Base-by-base conservation (phyloP, 2,888 invertebrate genomes). In the Agrilus biguttatus region DNA sequence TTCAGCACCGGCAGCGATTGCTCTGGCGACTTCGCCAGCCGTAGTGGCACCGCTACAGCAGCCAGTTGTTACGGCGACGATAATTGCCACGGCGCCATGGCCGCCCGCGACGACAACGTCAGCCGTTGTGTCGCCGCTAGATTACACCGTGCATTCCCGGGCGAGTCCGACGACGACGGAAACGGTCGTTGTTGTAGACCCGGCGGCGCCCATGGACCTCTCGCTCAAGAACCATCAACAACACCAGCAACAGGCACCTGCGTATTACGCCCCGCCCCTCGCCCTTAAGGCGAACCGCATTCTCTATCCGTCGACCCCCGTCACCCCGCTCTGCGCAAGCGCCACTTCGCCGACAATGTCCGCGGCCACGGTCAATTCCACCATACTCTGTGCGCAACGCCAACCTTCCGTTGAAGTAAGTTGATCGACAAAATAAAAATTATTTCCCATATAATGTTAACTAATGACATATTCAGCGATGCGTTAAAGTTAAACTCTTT, bases 181-280 rank as follows among this genome's bases (percentile, higher is more conserved):
- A 43, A 53, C 59, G 45, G 50, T 57, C 51, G 52, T 53, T 45
- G 55, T 46, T 43, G 37, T 41, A n/a, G 56, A 59, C 52, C 53
- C 56, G 39, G 49, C 50, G 35, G 43, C 52, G 47, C 70, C 72
- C 44, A 65, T 65, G 49, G 67, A 66, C 53, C 56, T 66, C 52
- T 65, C 66, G 45, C 53, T 66, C 51, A 65, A 64, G 52, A 55
- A 58, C 49, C 55, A 14, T 17, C 38, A 19, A 19, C 39, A 32
- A 19, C 37, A 23, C 14, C 40, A 37, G 33, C 41, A 38, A 8
- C 43, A 42, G 40, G 39, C 46, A 46, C 45, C 42, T 40, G 43
- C 41, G 36, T 44, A 43, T 28, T 48, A 43, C 40, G 47, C 42
- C 42, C 35, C 41, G 37, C 32, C 34, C 13, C 40, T 36, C 38